Base-by-base conservation (phyloP, 2,113 vertebrate genomes). In the Oncorhynchus clarkii region DNA sequence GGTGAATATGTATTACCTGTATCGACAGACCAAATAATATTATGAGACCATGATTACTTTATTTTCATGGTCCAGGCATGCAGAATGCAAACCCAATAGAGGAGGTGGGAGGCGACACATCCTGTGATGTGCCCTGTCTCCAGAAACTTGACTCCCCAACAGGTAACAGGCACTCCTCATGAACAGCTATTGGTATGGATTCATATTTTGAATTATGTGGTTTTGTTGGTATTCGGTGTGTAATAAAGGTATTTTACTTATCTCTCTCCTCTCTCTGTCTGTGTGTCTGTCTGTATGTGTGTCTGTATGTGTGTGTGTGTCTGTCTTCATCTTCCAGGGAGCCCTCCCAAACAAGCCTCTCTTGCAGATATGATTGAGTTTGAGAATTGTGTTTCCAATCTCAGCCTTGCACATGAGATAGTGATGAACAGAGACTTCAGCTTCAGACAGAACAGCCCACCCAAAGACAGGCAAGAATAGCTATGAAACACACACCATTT, bases 381-480 rank as follows among this genome's bases (percentile, higher is more conserved):
- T 31, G 82, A 83, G 5, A 89, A 82, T 3, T 91, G 81, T 8
- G 45, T 87, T 66, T 89, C 92, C 85, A 89, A 90, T 78, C 75
- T 88, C 83, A 89, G 72, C 77, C 73, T 88, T 16, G 92, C 80
- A 1, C 89, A 78, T 5, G 72, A 91, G 78, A 87, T 82, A n/a
- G 83, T 88, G 11, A 79, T 91, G 76, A 89, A 88, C 49, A 13
- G 22, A 54, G 91, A 92, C 83, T 89, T 90, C 82, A 73, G 69
- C 59, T 70, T 85, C 69, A 88, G 85, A 82, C 88, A 87, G 16
- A 79, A n/a, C 71, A 85, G 57, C 49, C 82, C 89, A 18, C 78
- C 91, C 27, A 80, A 81, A 2, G 67, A 86, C 86, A 94, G 94
- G 92, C 90, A 90, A 70, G 82, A 71, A 2, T 49, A 29, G 22